Base-by-base conservation (phyloP, 2,797 vertebrate species). In the Callimico goeldii region DNA sequence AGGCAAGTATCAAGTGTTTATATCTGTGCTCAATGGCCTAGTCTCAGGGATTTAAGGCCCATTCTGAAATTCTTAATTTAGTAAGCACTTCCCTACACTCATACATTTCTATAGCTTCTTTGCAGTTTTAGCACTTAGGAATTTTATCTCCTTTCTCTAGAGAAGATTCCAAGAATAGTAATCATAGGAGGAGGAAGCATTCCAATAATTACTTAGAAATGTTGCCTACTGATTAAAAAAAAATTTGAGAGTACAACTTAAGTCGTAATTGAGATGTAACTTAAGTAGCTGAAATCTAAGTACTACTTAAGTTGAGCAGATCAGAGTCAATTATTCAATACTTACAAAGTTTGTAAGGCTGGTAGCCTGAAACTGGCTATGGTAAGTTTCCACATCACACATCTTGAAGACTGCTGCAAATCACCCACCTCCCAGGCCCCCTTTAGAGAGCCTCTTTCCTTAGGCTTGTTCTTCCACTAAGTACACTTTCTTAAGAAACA, bases 41-140 rank as follows among this genome's bases (percentile, higher is more conserved):
- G 84, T 24, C 36, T 93, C 28, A 58, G 50, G 41, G 43, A 93
- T 36, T 36, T 55, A 93, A 91, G 58, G 50, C 8, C 50, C 39
- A 70, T 41, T 77, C 33, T 85, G 79, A 91, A 97, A 93, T 89
- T 87, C 19, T 15, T 70, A 89, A 82, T 82, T 96, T 91, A 94
- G 73, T 90, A 70, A 81, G n/a, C 80, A 95, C 10, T 50, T 95
- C 43, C 20, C 19, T 83, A 58, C 33, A 94, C 15, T 84, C 83
- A 82, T 5, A 77, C 39, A 92, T 84, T 96, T 86, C 90, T 81
- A 24, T 87, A 52, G 43, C 73, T 90, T 93, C 61, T 94, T 64
- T 84, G 55, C 4, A 50, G 26, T 95, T 95, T 92, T 90, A 96
- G 67, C 8, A 73, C 67, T 79, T 88, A 64, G n/a, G 12, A 88